Evolutionary conservation across 2,888 invertebrate species (phyloP).

Genomic region (Lepidochitona cinerea): DNA sequence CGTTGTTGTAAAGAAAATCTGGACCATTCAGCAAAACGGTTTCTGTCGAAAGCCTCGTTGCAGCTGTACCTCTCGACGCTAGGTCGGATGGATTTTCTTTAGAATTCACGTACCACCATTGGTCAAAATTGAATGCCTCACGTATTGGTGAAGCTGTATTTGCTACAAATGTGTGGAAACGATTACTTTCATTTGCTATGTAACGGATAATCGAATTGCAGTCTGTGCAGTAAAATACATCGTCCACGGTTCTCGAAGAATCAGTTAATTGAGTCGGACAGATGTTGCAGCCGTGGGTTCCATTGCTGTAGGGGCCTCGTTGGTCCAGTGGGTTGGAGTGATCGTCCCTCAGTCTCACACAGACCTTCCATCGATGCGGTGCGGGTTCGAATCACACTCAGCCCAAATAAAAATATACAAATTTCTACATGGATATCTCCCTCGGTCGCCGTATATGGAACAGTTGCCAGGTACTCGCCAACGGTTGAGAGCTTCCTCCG

Average conservation of each 20-base stretch:
- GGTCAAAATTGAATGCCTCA: conserved; percentile 9
- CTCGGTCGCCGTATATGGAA: no score
- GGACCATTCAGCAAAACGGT: conserved; percentile 17
- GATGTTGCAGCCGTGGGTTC: conserved; percentile 29
- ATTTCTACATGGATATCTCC: no score
- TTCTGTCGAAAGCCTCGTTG: not conserved
- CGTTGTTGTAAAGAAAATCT: conserved; percentile 14
- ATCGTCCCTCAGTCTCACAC: no score
- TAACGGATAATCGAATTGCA: conserved; percentile 22
- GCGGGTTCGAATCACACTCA: no score
- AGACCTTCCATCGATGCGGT: no score
- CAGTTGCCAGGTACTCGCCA: no score
- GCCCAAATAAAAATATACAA: no score
- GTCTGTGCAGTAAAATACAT: conserved; percentile 17
- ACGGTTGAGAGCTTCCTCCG: no score
- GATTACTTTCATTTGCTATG: conserved; percentile 12
- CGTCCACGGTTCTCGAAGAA: conserved; percentile 7
- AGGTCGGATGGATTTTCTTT: conserved; percentile 16
- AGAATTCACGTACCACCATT: conserved; percentile 12
- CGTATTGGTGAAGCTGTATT: conserved; percentile 22
- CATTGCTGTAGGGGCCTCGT: no score
- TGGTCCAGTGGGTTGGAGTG: no score
- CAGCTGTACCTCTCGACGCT: conserved; percentile 18
- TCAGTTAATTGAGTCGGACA: conserved; percentile 8
- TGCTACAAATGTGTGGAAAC: conserved; percentile 32